Base-by-base conservation (phyloP, 2,888 invertebrate genomes). In the Lepidocyrtoides sp. region DNA sequence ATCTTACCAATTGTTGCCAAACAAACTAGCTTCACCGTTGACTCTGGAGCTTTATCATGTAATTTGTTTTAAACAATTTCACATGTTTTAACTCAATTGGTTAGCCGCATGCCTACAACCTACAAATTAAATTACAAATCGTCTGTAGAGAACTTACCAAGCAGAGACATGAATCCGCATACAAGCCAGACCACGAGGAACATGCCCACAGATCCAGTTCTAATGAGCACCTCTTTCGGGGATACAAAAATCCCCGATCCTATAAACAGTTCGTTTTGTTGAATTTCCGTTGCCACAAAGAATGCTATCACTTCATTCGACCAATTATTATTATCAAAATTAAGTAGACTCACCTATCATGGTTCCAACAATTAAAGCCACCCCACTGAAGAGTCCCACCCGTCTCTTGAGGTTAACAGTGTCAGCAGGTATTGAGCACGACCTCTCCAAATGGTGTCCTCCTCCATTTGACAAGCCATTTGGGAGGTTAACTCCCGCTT, bases 401-500 rank as follows among this genome's bases (percentile, higher is more conserved):
- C 98, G 98, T 97, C 98, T 98, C 98, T 98, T 97, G 98, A 98
- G 98, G 98, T 98, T 98, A 98, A 98, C 97, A 98, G 98, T 96
- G 98, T 98, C 97, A 97, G 98, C 97, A 98, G 97, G 96, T 98
- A 97, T 96, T 98, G 98, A 96, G 97, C 97, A 97, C 97, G 97
- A 96, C 97, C 98, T 97, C 97, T 97, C 95, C 82, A 82, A 69
- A 97, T 96, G 95, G 96, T 96, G 95, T 95, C 95, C 95, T 95
- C 95, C 94, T 29, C 95, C 95, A 95, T 96, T 95, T 95, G 94
- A 75, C 92, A 93, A 69, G 91, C 94, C 93, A 92, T 92, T 91
- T 89, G 89, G 89, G 48, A 91, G 86, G 88, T 90, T 86, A 87
- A 88, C 82, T 77, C 86, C 81, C 82, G 87, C 48, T 86, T 93